Conservation (phyloP, 2,888 invertebrate genomes). For the Sesia bembeciformis region DNA sequence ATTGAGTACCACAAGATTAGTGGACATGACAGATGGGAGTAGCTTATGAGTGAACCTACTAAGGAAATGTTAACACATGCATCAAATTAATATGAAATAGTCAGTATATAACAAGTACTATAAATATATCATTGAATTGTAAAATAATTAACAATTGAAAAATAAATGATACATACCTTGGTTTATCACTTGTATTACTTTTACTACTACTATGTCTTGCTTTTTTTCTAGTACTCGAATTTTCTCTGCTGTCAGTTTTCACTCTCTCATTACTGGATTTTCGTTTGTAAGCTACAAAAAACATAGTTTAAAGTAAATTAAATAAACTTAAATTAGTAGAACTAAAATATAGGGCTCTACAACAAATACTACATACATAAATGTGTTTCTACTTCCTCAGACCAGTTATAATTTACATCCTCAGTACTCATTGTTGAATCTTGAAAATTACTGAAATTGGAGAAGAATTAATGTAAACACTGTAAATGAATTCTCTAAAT, state of each 20-base stretch:
- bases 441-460: no score
- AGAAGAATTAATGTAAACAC: no score
- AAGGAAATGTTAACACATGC: neutral
- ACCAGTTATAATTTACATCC: neutral
- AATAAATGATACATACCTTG: neutral
- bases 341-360: neutral
- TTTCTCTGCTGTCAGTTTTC: conserved; percentile 5
- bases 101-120: neutral
- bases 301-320: neutral
- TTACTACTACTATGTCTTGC: neutral
- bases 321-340: neutral
- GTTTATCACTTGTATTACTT: neutral
- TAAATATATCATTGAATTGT: neutral
- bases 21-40: no score
- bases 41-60: no score
- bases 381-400: neutral
- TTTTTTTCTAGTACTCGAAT: conserved; percentile 31
- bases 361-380: neutral
- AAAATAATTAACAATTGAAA: neutral
- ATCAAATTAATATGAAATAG: neutral
- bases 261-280: neutral
- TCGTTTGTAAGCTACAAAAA: neutral
- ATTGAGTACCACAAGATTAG: no score
- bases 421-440: neutral
- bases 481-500: no score